phyloP scores from a whole-genome alignment of 2,113 vertebrate species.

The Romanogobio albipinnatus region DNA sequence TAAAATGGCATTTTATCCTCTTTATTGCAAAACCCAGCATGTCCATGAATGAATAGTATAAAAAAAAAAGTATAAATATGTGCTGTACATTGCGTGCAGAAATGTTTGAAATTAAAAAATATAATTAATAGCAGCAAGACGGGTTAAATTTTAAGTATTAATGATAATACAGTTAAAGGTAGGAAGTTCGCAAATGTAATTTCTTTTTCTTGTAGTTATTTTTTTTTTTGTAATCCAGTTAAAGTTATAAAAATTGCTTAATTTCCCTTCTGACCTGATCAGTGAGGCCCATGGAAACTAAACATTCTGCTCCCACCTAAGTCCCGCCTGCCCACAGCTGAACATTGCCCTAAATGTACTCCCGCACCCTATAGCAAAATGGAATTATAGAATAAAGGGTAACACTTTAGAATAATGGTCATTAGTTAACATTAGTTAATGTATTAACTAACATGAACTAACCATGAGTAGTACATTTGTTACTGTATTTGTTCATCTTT shows the following conservation, averaged over 20 bases:
- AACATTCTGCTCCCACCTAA: not conserved
- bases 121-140: not conserved
- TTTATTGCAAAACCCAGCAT: not conserved
- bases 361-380: slow-evolving; percentile 54
- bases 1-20: not conserved
- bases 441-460: too few relatives aligned
- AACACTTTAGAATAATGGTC: too few relatives aligned
- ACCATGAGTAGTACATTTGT: too few relatives aligned
- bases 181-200: not conserved
- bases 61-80: not conserved
- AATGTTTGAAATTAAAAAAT: not conserved
- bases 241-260: too few relatives aligned
- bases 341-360: slow-evolving; percentile 53
- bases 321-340: slow-evolving; percentile 14
- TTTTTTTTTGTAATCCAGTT: not conserved
- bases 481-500: too few relatives aligned
- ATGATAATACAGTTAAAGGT: not conserved
- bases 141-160: not conserved
- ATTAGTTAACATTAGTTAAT: too few relatives aligned
- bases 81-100: not conserved
- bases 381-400: slow-evolving; percentile 61
- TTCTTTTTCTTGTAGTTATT: not conserved
- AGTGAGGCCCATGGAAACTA: too few relatives aligned
- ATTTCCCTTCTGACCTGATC: too few relatives aligned
- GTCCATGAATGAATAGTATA: not conserved